Base-by-base conservation (phyloP, 2,888 invertebrate species). In the Choristoneura rosaceana region DNA sequence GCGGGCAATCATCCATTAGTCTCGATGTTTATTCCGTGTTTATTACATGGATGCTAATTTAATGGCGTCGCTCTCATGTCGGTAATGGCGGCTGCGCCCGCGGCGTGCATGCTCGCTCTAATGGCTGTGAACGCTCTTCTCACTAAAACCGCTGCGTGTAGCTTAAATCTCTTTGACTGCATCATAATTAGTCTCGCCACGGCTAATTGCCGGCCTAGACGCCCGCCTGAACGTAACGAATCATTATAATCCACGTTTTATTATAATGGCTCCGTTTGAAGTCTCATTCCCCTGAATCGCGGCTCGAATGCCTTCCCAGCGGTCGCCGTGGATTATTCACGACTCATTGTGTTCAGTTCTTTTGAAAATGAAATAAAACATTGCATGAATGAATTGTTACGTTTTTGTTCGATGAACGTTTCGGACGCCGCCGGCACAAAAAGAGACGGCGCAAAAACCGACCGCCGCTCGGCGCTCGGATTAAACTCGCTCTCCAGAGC, bases 1-100 rank as follows among this genome's bases (percentile, higher is more conserved):
- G 77, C 71, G 71, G 77, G 83, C 88, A 86, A 91, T 91, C 90
- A 89, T 90, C 88, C 91, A 92, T 91, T 90, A 90, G 90, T 90
- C 84, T 90, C 87, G 88, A 90, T 88, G 88, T 90, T 91, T 90
- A 90, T 90, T 89, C 88, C 90, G 87, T 88, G 88, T 89, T 88
- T 87, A 88, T 86, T 84, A 85, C 86, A 82, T 84, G 82, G 85
- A 89, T 86, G 86, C 84, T 90, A 90, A 91, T 90, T 87, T 82
- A 86, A 81, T 85, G 80, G 77, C 82, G 78, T 79, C 81, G 82
- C 82, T 81, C 80, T 79, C 84, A 82, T 82, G 84, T 84, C 81
- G 82, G 83, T 76, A 83, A 83, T 86, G 85, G 82, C 84, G 84
- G 83, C 64, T 10, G 25, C 60, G 52, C 77, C 74, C 47, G 70